These are phyloP conservation scores for Nemopilema nomurai DNA, from an alignment of 30 jellyfish, hydroid and myxozoan species.

Conservation along the genomic window DNA sequence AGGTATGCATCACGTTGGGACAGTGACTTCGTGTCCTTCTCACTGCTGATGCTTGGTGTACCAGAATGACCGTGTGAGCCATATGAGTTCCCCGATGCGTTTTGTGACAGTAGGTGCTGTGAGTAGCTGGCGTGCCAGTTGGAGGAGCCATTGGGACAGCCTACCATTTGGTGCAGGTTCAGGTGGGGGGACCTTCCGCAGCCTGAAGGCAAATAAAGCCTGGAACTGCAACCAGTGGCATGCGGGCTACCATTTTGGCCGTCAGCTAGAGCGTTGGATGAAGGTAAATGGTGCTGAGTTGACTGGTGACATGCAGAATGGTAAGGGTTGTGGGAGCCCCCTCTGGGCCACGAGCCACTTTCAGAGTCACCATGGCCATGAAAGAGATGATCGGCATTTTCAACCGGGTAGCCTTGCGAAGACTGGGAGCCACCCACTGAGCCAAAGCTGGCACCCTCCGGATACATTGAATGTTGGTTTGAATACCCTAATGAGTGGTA, in stretches of 20 bases:
- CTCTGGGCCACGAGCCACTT: constrained; percentile 65
- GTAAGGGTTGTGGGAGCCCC: constrained; percentile 58
- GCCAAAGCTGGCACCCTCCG: constrained; percentile 67
- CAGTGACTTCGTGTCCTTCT: constrained; percentile 55
- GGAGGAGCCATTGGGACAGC: constrained; percentile 72
- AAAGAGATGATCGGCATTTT: constrained; percentile 52
- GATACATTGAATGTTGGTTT: constrained; percentile 68
- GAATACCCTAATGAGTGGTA: constrained; percentile 80
- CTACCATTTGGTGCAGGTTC: constrained; percentile 68
- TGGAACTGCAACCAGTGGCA: constrained; percentile 77
- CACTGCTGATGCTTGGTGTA: constrained; percentile 36
- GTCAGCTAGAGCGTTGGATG: constrained; percentile 48
- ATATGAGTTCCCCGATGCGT: constrained; percentile 40
- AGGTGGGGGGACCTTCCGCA: constrained; percentile 77
- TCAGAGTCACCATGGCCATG: constrained; percentile 76
- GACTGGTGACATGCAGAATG: constrained; percentile 77
- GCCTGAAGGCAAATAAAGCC: constrained; percentile 76
- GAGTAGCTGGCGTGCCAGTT: constrained; percentile 64
- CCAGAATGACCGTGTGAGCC: constrained; percentile 59
- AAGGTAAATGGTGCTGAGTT: constrained; percentile 65
- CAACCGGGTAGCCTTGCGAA: constrained; percentile 67
- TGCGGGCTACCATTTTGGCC: constrained; percentile 55
- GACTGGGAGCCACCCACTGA: constrained; percentile 65
- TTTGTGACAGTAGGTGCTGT: constrained; percentile 68
- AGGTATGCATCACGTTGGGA: constrained; percentile 57